These are phyloP conservation scores for Boleophthalmus pectinirostris DNA, from an alignment of 2,113 vertebrate species.

Conservation along the genomic window DNA sequence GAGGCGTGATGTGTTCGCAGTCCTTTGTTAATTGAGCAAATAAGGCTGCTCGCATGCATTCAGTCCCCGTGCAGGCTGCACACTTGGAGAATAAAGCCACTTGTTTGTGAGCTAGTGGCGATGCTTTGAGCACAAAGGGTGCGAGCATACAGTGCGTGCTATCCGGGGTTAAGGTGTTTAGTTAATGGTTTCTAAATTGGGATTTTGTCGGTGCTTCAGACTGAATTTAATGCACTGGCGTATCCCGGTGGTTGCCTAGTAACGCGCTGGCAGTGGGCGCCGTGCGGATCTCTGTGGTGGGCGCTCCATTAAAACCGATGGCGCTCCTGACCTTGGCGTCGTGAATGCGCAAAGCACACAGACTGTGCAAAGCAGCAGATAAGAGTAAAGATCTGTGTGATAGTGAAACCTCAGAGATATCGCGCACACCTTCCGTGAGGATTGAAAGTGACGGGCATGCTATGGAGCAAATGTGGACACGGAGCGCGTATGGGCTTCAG, in stretches of 20 bases:
- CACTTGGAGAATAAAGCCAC: constrained; percentile 16
- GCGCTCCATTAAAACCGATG: constrained; percentile 77
- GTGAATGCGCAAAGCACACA: constrained; percentile 77
- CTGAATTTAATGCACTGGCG: constrained; percentile 66
- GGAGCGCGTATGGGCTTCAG: constrained; percentile 58
- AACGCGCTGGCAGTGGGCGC: constrained; percentile 80
- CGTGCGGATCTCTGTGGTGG: constrained; percentile 72
- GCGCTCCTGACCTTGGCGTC: constrained; percentile 79
- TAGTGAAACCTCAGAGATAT: constrained; percentile 39
- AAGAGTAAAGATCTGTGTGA: constrained; percentile 64
- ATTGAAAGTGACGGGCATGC: constrained; percentile 36
- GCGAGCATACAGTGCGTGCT: constrained; percentile 18
- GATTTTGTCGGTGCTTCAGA: constrained; percentile 56
- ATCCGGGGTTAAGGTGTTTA: constrained; percentile 47
- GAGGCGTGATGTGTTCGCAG: constrained; percentile 17
- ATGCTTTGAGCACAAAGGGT: constrained; percentile 18
- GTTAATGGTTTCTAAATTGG: constrained; percentile 69
- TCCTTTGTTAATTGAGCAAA: constrained; percentile 18
- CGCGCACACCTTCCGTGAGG: constrained; percentile 20
- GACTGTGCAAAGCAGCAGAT: constrained; percentile 66
- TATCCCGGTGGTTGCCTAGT: constrained; percentile 78
- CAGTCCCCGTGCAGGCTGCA: constrained; percentile 25
- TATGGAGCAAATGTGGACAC: constrained; percentile 58
- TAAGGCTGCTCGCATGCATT: constrained; percentile 2
- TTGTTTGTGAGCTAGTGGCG: constrained; percentile 22